These are phyloP conservation scores for Sesia bembeciformis DNA, from an alignment of 2,888 invertebrate genomes.

Conservation along the genomic window DNA sequence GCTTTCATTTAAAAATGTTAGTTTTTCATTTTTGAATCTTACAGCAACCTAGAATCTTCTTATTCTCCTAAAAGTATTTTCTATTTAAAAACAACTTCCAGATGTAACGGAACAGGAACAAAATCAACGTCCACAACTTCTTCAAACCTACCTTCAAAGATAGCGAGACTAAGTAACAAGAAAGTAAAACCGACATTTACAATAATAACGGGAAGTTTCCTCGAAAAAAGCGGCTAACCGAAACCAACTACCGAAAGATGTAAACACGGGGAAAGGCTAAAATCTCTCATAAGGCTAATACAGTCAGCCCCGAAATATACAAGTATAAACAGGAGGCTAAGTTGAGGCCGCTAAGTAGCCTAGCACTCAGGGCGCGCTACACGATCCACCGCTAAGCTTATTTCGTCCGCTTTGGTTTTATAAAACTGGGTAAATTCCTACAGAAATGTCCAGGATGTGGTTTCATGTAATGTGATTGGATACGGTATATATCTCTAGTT, in stretches of 20 bases:
- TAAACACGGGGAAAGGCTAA: background rate
- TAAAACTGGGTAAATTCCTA: slow-evolving; percentile 65
- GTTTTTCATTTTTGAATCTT: too few relatives aligned
- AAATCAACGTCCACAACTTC: too few relatives aligned
- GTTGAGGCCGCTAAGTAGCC: slow-evolving; percentile 40
- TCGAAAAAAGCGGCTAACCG: background rate
- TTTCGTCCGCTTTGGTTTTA: slow-evolving; percentile 64
- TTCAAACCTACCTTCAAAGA: too few relatives aligned
- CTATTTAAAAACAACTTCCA: too few relatives aligned
- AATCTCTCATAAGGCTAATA: background rate
- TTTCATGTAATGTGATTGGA: too few relatives aligned
- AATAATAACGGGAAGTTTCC: too few relatives aligned
- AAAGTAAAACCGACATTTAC: too few relatives aligned
- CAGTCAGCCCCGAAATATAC: background rate
- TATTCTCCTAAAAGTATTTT: too few relatives aligned
- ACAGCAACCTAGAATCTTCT: too few relatives aligned
- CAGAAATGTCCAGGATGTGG: slow-evolving; percentile 20
- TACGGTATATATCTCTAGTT: background rate
- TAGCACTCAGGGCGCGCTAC: slow-evolving; percentile 36
- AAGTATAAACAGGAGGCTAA: background rate
- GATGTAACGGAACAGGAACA: too few relatives aligned
- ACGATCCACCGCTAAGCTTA: slow-evolving; percentile 60
- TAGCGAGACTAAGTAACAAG: too few relatives aligned
- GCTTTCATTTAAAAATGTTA: too few relatives aligned
- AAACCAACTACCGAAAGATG: background rate